Conservation (phyloP, 2,888 invertebrate species). For the Parnassius orleans region DNA sequence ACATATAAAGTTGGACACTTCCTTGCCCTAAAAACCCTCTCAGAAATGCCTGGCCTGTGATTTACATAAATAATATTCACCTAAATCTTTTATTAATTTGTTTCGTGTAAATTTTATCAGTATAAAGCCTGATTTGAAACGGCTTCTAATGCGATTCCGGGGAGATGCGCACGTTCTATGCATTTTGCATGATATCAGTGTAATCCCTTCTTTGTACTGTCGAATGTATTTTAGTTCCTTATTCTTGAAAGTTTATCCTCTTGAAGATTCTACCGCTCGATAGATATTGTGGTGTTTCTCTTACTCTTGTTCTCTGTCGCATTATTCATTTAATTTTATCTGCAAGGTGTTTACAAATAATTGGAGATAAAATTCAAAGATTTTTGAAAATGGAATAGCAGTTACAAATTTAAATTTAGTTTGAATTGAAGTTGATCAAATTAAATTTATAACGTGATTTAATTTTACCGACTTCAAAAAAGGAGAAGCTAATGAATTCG, state of each 20-base stretch:
- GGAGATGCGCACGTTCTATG: constrained; percentile 9
- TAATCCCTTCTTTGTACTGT: constrained; percentile 11
- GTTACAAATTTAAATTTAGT: too few species aligned
- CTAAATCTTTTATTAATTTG: too few species aligned
- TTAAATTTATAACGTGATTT: too few species aligned
- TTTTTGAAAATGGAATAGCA: too few species aligned
- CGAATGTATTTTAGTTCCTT: constrained; percentile 5
- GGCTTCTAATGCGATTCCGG: constrained; percentile 9
- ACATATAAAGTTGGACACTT: too few species aligned
- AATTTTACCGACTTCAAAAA: too few species aligned
- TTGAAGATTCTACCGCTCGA: constrained; percentile 10
- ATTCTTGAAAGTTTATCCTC: constrained; percentile 17
- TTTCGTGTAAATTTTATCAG: too few species aligned
- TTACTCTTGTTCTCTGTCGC: neutral
- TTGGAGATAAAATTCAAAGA: neutral
- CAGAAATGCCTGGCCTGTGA: too few species aligned
- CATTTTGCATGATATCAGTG: constrained; percentile 11
- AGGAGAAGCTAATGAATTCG: too few species aligned
- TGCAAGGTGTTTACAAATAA: neutral
- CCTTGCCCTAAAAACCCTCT: too few species aligned
- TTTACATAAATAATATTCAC: too few species aligned
- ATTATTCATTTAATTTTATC: neutral
- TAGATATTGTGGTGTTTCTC: neutral
- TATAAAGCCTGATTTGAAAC: constrained; percentile 5
- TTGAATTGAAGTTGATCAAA: too few species aligned